Percentiles rank a stretch among this genome's conserved stretches.
Evolutionary conservation across 2,888 invertebrate genomes (phyloP).

Genomic region (Metalampra italica): DNA sequence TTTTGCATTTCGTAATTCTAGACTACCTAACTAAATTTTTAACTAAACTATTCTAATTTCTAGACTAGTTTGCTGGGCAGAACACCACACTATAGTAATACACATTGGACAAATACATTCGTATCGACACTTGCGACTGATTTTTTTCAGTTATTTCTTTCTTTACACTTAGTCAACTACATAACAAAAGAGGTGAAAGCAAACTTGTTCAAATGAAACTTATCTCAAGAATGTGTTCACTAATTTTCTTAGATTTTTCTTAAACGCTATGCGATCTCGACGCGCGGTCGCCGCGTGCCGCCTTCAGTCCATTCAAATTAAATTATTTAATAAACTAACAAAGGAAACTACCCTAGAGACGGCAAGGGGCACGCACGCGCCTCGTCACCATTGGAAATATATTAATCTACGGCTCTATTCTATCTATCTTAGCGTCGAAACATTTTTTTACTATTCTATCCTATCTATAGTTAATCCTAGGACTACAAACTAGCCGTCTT

Average conservation of each 20-base stretch:
- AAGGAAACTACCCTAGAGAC: constrained; percentile 73
- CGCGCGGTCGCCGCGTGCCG: constrained; percentile 44
- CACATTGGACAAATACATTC: constrained; percentile 77
- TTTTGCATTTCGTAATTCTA: constrained; percentile 80
- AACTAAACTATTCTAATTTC: constrained; percentile 78
- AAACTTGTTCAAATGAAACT: constrained; percentile 75
- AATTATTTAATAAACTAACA: constrained; percentile 77
- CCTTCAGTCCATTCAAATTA: constrained; percentile 76
- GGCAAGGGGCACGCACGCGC: constrained; percentile 42
- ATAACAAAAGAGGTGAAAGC: constrained; percentile 78
- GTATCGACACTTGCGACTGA: constrained; percentile 65
- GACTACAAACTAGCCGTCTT: constrained; percentile 60
- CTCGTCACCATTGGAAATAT: constrained; percentile 45
- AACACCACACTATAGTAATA: constrained; percentile 77
- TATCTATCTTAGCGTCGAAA: constrained; percentile 74
- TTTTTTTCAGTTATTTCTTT: constrained; percentile 70
- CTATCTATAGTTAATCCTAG: constrained; percentile 75
- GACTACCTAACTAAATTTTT: constrained; percentile 77
- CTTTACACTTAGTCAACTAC: constrained; percentile 76
- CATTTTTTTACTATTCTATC: constrained; percentile 72
- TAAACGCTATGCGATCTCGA: constrained; percentile 33
- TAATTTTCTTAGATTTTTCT: constrained; percentile 54
- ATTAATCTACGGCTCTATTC: constrained; percentile 69
- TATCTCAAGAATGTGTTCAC: constrained; percentile 67
- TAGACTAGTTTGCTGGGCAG: constrained; percentile 79